Conservation (phyloP, 2,113 vertebrate genomes). For the Alouatta palliata region DNA sequence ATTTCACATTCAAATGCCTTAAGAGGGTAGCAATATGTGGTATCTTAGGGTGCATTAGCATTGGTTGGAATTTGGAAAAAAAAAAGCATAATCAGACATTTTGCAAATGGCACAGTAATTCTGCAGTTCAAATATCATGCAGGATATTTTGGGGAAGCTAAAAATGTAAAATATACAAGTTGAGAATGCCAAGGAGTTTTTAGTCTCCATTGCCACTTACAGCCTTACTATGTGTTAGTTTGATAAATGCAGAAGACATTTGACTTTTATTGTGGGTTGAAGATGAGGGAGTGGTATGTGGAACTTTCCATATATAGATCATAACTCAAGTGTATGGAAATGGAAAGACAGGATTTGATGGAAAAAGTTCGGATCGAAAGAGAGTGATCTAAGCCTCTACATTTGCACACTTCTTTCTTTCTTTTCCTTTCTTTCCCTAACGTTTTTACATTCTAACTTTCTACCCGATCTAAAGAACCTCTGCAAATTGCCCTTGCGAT, state of each 20-base stretch:
- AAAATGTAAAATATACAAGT: slow-evolving; percentile 8
- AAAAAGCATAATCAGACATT: slow-evolving; percentile 41
- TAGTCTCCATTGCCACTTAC: not conserved
- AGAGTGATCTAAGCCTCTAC: not conserved
- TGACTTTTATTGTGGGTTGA: not conserved
- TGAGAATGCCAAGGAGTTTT: not conserved
- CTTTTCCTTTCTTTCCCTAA: not conserved
- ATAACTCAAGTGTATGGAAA: not conserved
- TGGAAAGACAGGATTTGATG: not conserved
- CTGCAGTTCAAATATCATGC: slow-evolving; percentile 22
- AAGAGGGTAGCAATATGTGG: slow-evolving; percentile 57
- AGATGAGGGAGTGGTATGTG: not conserved
- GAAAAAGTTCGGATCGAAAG: not conserved
- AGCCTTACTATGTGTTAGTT: not conserved
- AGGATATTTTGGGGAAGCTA: not conserved
- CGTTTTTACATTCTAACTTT: not conserved
- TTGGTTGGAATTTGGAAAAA: not conserved
- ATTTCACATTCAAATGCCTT: slow-evolving; percentile 65
- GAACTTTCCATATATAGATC: not conserved
- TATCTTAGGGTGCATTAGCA: slow-evolving; percentile 52
- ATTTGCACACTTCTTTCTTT: not conserved
- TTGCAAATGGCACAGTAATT: not conserved
- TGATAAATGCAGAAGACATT: not conserved
- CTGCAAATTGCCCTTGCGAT: not conserved
- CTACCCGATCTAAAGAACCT: not conserved